Base-by-base conservation (phyloP, 2,888 invertebrate genomes). In the Scaptomyza cyrtandrae region DNA sequence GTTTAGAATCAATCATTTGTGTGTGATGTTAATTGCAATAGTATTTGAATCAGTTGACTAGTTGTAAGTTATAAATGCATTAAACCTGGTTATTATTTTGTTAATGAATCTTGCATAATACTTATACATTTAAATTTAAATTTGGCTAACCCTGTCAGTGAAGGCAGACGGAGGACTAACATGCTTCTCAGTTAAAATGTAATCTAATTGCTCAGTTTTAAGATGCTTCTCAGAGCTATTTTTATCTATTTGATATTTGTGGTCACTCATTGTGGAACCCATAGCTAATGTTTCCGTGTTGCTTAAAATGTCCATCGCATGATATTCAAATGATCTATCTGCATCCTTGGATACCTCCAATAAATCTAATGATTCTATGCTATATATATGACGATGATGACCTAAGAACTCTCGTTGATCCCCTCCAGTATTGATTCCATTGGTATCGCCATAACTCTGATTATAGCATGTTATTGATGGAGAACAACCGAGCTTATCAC, bases 101-200 rank as follows among this genome's bases (percentile, higher is more conserved):
- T 10, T 16, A 31, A 19, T 58, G 16, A 19, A 58, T 33, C 33
- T 11, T 10, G 14, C 35, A 39, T 16, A 37, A 37, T 48, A 41
- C 46, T 57, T 43, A 16, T 33, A 45, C 7, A 64, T 45, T 69
- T 57, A 55, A 19, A 64, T 45, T 69, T 57, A 55, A 19, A 57
- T 49, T 73, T 78, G 53, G 33, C 67, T 70, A 48, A 68, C 66
- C 71, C 91, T 92, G 72, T 93, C 93, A 66, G 92, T 92, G 71
- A 93, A 93, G 54, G 93, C 93, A 67, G 93, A 93, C 60, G 93
- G 91, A 60, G 91, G 91, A 74, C 91, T 91, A 6, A 91, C 73
- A 70, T 90, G 91, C 55, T 90, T 90, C 35, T 89, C 88, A 56
- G 66, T 85, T 29, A 89, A 77, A 53, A 88, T 86, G 48, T 89